These are phyloP conservation scores for Aphidius colemani DNA, from an alignment of 2,888 invertebrate genomes.

Conservation along the genomic window DNA sequence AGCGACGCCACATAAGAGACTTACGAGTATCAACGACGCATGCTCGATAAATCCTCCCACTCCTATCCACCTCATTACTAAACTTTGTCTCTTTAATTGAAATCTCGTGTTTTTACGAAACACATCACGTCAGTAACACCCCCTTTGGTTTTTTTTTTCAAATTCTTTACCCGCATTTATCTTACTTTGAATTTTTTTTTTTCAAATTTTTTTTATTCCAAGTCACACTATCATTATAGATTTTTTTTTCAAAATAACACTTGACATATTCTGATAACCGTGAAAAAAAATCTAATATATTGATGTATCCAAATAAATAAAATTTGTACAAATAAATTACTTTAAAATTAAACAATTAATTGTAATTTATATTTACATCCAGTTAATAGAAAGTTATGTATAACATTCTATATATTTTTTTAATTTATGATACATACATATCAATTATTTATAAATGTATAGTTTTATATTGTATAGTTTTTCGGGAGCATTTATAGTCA, in stretches of 20 bases:
- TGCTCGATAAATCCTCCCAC: slow-evolving; percentile 52
- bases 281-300: too few species aligned
- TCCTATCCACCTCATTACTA: slow-evolving; percentile 62
- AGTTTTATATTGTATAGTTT: neutral
- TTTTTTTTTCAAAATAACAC: neutral
- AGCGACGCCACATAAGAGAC: slow-evolving; percentile 41
- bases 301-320: too few species aligned
- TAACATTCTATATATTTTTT: too few species aligned
- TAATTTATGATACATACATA: too few species aligned
- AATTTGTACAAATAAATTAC: too few species aligned
- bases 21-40: slow-evolving; percentile 36
- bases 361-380: neutral
- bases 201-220: neutral
- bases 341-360: too few species aligned
- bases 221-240: neutral
- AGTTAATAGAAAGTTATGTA: neutral
- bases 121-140: slow-evolving; percentile 7
- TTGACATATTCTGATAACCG: too few species aligned
- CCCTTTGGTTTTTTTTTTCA: neutral
- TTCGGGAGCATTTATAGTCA: too few species aligned
- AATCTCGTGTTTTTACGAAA: slow-evolving; percentile 64
- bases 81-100: slow-evolving; percentile 67
- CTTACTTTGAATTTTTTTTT: too few species aligned
- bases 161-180: neutral
- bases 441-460: too few species aligned